Conservation (phyloP, 35 echinoderm and acorn worm species). For the Anneissia japonica region DNA sequence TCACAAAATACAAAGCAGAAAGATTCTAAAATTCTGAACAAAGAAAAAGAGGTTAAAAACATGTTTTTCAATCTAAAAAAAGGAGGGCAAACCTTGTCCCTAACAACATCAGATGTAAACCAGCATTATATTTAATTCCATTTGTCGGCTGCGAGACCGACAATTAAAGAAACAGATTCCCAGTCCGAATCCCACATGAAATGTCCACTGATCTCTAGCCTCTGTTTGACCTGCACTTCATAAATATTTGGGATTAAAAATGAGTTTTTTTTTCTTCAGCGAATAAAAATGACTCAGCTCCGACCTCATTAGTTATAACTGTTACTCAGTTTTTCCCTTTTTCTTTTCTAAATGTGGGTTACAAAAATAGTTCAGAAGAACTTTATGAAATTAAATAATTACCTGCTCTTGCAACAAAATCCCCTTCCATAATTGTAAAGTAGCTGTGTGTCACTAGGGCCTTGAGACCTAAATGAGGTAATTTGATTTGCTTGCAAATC, state of each 20-base stretch:
- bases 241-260: neutral
- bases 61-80: too few species aligned
- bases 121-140: neutral
- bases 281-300: neutral
- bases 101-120: neutral
- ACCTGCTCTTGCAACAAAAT: neutral
- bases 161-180: neutral
- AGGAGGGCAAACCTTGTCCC: neutral
- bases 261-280: neutral
- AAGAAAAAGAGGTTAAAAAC: too few species aligned
- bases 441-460: neutral
- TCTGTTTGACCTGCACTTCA: neutral
- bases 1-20: too few species aligned
- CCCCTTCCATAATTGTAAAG: slow-evolving; percentile 1
- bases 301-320: neutral
- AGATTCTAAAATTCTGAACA: too few species aligned
- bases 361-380: neutral
- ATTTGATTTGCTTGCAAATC: neutral
- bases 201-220: neutral
- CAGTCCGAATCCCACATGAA: neutral
- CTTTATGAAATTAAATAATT: neutral
- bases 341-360: neutral
- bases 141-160: neutral
- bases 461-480: neutral
- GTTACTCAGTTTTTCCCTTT: neutral